Base-by-base conservation (phyloP, 2,113 vertebrate genomes). In the Pseudolaguvia tuberculata region DNA sequence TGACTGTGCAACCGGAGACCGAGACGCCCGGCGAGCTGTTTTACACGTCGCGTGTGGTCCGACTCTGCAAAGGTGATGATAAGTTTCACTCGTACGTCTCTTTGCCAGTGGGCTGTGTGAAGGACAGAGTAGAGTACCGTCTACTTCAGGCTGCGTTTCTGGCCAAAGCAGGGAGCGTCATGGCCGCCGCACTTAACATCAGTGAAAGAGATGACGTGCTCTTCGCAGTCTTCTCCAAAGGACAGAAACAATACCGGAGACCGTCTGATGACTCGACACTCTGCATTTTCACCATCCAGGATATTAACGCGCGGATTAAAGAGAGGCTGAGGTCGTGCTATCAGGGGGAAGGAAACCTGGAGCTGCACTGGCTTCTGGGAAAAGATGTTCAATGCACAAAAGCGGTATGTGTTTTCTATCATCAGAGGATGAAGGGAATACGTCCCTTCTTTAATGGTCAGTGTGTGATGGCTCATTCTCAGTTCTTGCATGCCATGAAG, bases 61-160 rank as follows among this genome's bases (percentile, higher is more conserved):
- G 96, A 0, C 94, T 98, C 77, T 98, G 96, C 90, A 96, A 96
- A 84, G 92, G 95, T 0, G 96, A 98, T 87, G 92, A 93, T 81
- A 98, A 97, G 85, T 98, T 98, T 88, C 95, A 98, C 85, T 98
- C 96, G 0, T 98, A 98, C 0, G 96, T 97, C 80, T 98, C 95
- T 0, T 89, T 98, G 75, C 96, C 96, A 18, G 90, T 98, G 1
- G 96, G 96, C 70, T 98, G 96, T 21, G 73, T 92, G 9, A 90
- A 86, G 69, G 90, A 88, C 0, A 93, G 95, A 9, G 90, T 91
- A 6, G 96, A 98, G 78, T 98, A 96, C 82, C 94, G 93, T 2
- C 94, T 98, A 57, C 90, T 98, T 76, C 96, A 98, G 86, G 95
- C 95, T 0, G 96, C 96, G 0, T 94, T 93, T 87, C 92, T 98